These are phyloP conservation scores for Scyliorhinus canicula DNA, from an alignment of 2,797 vertebrate species.

Conservation along the genomic window DNA sequence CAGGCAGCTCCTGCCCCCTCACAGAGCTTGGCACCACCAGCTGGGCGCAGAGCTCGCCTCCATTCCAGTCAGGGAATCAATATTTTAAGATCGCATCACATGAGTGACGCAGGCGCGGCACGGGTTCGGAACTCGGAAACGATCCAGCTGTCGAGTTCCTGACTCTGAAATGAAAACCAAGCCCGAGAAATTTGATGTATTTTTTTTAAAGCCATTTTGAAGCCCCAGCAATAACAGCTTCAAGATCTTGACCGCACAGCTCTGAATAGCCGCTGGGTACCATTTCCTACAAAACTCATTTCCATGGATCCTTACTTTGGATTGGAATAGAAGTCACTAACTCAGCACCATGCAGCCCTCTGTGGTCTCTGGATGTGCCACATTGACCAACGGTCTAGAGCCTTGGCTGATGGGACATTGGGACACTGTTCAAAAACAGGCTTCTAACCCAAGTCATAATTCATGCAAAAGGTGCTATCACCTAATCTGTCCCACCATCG, in stretches of 20 bases:
- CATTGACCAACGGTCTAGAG: background rate
- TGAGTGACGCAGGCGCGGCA: too few relatives aligned
- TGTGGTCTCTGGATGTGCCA: too few relatives aligned
- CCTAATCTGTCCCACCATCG: too few relatives aligned
- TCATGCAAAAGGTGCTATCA: too few relatives aligned
- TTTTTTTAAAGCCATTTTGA: background rate
- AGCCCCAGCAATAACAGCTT: background rate
- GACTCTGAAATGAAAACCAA: background rate
- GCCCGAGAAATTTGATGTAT: background rate
- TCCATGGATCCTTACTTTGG: background rate
- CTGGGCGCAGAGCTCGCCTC: too few relatives aligned
- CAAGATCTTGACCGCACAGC: background rate
- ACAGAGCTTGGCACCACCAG: background rate
- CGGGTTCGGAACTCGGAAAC: too few relatives aligned
- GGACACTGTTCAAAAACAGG: too few relatives aligned
- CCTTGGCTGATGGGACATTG: background rate
- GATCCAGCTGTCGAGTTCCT: background rate
- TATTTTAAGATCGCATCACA: too few relatives aligned
- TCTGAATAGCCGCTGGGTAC: background rate
- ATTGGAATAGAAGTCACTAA: background rate
- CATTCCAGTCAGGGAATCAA: too few relatives aligned
- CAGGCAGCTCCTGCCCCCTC: background rate
- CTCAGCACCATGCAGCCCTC: background rate
- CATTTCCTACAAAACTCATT: background rate
- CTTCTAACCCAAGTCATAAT: too few relatives aligned